Percentiles rank a stretch among this genome's conserved stretches.
phyloP scores from a whole-genome alignment of 2,888 invertebrate species.

The Dynastes hyllus region DNA sequence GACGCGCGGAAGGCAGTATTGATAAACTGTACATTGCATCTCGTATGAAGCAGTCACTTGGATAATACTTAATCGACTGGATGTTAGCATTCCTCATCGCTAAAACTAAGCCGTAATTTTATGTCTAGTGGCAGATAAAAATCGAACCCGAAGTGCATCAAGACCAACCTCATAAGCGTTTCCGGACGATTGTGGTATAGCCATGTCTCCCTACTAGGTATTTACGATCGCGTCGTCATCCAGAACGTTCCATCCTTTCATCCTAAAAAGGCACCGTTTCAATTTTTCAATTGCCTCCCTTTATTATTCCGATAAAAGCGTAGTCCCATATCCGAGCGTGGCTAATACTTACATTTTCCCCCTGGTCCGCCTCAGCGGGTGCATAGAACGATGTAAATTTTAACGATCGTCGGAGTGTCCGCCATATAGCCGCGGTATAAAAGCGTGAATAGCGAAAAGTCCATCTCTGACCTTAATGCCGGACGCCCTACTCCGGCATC shows the following conservation, averaged over 20 bases:
- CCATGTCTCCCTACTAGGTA: neutral
- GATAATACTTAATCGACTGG: too few species aligned
- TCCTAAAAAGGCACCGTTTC: constrained; percentile 10
- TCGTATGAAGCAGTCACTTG: too few species aligned
- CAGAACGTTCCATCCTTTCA: neutral
- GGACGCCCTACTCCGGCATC: neutral
- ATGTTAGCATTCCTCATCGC: too few species aligned
- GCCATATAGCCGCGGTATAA: neutral
- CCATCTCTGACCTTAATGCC: constrained; percentile 19
- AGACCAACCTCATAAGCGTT: constrained; percentile 32
- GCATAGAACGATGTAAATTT: constrained; percentile 26
- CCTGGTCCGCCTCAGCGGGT: neutral
- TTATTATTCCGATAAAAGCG: constrained; percentile 40
- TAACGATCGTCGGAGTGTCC: constrained; percentile 16
- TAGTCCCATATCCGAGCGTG: constrained; percentile 10
- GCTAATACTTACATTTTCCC: neutral
- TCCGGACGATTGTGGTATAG: neutral
- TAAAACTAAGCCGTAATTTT: constrained; percentile 19
- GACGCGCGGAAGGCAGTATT: too few species aligned
- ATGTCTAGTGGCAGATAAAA: constrained; percentile 1
- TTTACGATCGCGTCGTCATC: constrained; percentile 33
- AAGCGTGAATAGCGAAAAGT: constrained; percentile 2
- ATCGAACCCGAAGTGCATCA: constrained; percentile 34
- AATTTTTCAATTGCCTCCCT: constrained; percentile 32
- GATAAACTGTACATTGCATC: too few species aligned